Evolutionary conservation across 2,797 vertebrate genomes (phyloP).

Genomic region (Cercopithecus hamlyni): DNA sequence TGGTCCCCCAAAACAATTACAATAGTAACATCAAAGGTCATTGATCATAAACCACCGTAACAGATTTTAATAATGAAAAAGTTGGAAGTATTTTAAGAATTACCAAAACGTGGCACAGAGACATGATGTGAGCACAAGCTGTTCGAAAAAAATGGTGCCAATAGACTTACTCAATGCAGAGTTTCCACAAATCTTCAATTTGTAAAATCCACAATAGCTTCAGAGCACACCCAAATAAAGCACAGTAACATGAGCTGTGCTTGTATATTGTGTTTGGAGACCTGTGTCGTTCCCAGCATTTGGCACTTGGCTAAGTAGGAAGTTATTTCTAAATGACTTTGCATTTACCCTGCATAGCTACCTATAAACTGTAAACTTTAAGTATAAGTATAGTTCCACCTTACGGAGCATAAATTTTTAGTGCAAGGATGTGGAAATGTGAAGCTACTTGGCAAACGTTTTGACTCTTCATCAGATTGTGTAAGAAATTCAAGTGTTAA

Average conservation of each 20-base stretch:
- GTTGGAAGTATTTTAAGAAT: background rate
- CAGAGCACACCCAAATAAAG: background rate
- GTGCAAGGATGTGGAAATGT: background rate
- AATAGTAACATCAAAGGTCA: background rate
- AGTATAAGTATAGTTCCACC: background rate
- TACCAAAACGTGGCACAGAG: background rate
- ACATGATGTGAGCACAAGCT: background rate
- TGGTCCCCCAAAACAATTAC: background rate
- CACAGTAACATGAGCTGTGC: background rate
- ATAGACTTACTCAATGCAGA: background rate
- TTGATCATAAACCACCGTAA: background rate
- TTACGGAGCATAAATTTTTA: conserved; percentile 6
- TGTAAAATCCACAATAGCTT: background rate
- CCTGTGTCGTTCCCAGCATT: conserved; percentile 10
- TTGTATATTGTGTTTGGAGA: background rate
- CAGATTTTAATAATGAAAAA: background rate
- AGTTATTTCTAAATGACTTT: conserved; percentile 33
- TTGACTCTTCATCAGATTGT: background rate
- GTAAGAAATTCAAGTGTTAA: background rate
- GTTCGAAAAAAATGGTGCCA: background rate
- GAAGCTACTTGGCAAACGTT: background rate
- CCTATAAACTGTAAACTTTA: conserved; percentile 2
- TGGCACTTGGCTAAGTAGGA: conserved; percentile 30
- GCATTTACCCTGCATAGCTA: background rate
- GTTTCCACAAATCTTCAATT: background rate